phyloP scores from a whole-genome alignment of 2,888 invertebrate genomes.

The Diploptera punctata region DNA sequence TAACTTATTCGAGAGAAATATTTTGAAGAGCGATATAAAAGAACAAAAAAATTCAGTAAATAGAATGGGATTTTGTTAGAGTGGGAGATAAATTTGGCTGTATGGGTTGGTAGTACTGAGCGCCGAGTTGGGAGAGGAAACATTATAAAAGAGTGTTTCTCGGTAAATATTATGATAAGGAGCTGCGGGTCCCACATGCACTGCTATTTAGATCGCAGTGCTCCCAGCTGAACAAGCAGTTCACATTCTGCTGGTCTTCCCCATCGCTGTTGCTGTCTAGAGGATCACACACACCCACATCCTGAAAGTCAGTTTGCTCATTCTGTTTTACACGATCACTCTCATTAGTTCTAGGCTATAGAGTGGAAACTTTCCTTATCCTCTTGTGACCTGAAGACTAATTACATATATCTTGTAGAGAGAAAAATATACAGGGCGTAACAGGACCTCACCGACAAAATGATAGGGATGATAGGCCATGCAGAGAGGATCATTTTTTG shows the following conservation, averaged over 20 bases:
- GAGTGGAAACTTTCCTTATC: not conserved
- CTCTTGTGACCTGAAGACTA: not conserved
- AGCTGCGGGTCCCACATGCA: slow-evolving; percentile 37
- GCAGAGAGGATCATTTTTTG: no score
- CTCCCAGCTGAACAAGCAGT: slow-evolving; percentile 38
- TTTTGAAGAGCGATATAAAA: no score
- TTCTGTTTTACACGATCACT: not conserved
- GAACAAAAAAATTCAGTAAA: no score
- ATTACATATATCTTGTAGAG: not conserved
- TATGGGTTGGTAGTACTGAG: no score
- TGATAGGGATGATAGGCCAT: no score
- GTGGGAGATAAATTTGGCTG: no score
- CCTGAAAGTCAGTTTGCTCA: not conserved
- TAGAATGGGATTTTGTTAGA: no score
- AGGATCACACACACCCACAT: not conserved
- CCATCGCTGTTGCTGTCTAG: not conserved
- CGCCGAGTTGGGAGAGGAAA: slow-evolving; percentile 7
- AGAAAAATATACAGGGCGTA: not conserved
- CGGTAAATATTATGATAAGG: slow-evolving; percentile 37
- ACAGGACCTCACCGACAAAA: no score
- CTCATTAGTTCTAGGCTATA: not conserved
- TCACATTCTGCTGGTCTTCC: slow-evolving; percentile 14
- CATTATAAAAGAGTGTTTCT: slow-evolving; percentile 19
- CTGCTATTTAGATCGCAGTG: slow-evolving; percentile 29
- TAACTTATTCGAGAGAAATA: no score